A percentile compares a stretch with the other conserved stretches of the same genome.
Evolutionary conservation across 2,113 vertebrate genomes (phyloP).

Genomic region (Cryptotis parvus): DNA sequence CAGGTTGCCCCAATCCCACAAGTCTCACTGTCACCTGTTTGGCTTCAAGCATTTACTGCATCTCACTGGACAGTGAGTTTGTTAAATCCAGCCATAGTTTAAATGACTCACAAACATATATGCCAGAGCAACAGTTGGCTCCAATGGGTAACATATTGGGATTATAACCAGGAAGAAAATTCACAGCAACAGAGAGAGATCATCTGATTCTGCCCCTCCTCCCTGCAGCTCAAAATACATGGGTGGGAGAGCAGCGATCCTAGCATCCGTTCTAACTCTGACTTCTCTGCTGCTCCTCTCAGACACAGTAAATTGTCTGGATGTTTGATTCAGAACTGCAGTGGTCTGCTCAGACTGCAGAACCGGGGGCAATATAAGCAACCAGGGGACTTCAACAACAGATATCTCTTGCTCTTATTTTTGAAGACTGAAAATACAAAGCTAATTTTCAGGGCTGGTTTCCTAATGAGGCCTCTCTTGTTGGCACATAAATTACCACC

Average conservation of each 20-base stretch:
- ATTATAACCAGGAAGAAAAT: constrained; percentile 5
- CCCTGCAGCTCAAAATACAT: neutral
- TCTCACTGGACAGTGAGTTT: neutral
- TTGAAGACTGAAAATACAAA: neutral
- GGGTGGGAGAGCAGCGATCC: neutral
- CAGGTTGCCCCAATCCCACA: neutral
- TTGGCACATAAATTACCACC: neutral
- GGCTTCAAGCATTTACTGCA: neutral
- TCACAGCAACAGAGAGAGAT: neutral
- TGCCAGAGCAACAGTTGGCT: neutral
- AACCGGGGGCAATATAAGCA: neutral
- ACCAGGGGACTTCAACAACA: neutral
- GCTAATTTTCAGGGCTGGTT: neutral
- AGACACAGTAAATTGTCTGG: neutral
- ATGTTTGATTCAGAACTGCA: neutral
- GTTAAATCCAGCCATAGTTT: neutral
- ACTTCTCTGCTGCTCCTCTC: neutral
- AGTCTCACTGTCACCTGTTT: neutral
- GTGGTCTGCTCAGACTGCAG: neutral
- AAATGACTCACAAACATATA: neutral
- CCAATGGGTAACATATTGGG: neutral
- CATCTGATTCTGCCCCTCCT: neutral
- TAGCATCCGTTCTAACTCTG: neutral
- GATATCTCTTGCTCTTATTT: neutral
- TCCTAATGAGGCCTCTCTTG: neutral